Conservation (phyloP, 2,797 vertebrate species). For the Dermochelys coriacea region DNA sequence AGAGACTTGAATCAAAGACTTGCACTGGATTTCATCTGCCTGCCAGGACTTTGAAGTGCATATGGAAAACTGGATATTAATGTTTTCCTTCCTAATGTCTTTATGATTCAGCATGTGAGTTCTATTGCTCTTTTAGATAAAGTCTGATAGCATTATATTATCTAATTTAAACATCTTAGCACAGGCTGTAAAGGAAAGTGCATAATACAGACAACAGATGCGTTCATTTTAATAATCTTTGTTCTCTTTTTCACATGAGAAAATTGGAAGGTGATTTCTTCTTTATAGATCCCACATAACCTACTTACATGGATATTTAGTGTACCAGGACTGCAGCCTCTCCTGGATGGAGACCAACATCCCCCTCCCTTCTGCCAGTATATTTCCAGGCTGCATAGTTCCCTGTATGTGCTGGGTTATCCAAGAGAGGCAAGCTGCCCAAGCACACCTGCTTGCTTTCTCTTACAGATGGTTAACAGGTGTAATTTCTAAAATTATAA, state of each 20-base stretch:
- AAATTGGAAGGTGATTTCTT: not conserved
- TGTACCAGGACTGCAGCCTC: not conserved
- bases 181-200: not conserved
- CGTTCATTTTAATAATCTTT: not conserved
- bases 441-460: no score
- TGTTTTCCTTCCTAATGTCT: slow-evolving; percentile 55
- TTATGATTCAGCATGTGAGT: slow-evolving; percentile 25
- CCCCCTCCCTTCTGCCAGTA: no score
- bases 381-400: no score
- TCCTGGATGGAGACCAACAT: no score
- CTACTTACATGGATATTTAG: not conserved
- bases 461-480: no score
- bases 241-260: not conserved
- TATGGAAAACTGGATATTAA: slow-evolving; percentile 65
- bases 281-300: not conserved
- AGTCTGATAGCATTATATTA: not conserved
- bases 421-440: no score
- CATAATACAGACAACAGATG: not conserved
- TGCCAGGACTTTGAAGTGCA: slow-evolving; percentile 62
- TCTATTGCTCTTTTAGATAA: not conserved
- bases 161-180: slow-evolving; percentile 26
- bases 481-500: not conserved
- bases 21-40: slow-evolving; percentile 49
- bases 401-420: no score
- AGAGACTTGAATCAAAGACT: slow-evolving; percentile 49